Conservation (phyloP, 2,113 vertebrate genomes). For the Rissa tridactyla region DNA sequence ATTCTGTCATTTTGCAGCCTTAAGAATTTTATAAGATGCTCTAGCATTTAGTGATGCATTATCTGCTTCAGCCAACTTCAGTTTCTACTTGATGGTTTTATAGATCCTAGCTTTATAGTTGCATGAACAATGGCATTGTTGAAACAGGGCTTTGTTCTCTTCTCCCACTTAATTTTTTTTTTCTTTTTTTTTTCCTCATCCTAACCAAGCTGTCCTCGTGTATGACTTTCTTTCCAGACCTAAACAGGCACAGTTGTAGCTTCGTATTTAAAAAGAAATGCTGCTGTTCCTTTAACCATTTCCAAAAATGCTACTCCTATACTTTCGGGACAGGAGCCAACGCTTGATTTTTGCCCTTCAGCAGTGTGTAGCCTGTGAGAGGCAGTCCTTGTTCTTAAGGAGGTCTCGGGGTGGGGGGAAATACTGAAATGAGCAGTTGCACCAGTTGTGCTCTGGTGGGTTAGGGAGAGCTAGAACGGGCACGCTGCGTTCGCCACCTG, state of each 20-base stretch:
- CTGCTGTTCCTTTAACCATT: constrained; percentile 38
- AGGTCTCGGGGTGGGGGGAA: not conserved
- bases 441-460: not conserved
- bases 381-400: constrained; percentile 10
- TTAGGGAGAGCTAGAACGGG: not conserved
- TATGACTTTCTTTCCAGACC: not conserved
- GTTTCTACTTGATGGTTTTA: constrained; percentile 51
- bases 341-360: not conserved
- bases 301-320: not conserved
- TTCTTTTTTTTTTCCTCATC: not conserved
- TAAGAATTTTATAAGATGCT: not conserved
- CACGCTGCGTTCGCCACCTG: not conserved
- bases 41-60: not conserved
- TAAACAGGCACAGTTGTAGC: not conserved
- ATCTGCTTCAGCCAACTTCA: constrained; percentile 9
- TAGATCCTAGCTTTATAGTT: constrained; percentile 47
- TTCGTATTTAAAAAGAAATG: not conserved
- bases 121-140: not conserved
- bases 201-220: not conserved
- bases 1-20: not conserved
- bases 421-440: not conserved
- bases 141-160: constrained; percentile 11
- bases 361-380: not conserved
- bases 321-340: not conserved
- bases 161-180: not conserved